Evolutionary conservation across 2,888 invertebrate genomes (phyloP), one percentile per base, ranked within the genome.

Genomic region (Ethmia dodecea): DNA sequence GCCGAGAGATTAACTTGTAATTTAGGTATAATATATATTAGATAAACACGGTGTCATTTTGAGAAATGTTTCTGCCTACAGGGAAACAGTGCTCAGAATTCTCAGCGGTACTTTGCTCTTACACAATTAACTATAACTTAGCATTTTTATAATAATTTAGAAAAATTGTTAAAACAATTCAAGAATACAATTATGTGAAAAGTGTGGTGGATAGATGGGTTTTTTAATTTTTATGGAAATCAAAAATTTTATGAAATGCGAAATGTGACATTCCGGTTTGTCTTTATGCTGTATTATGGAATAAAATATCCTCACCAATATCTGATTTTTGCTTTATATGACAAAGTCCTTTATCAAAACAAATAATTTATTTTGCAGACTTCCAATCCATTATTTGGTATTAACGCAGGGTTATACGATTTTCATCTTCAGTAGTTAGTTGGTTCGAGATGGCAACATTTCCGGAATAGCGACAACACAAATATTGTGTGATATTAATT

Each of bases 221-320:
- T 68, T 70, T 73, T 77, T 80, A 73, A 76, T 77, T 81, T 80
- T 80, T 74, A 78, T 73, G 71, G 61, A 68, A 72, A 77, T 73
- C 71, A 60, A 71, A 67, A 61, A 68, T 68, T 70, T 71, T 76
- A 67, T 35, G 38, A 35, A 71, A 73, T 77, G 71, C 72, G 71
- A 76, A 68, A 77, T 84, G 83, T 83, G 84, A 86, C 86, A 86
- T 86, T 86, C 86, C 86, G 86, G 86, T 84, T 86, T 84, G 81
- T 86, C 86, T 84, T 81, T 72, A 61, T 80, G 84, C 86, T 86
- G 84, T 86, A 81, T 84, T 84, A 84, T 83, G 84, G 84, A 86
- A 84, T 86, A 84, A 86, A 86, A 81, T 86, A 84, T 84, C 86
- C 86, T 84, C 83, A 86, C 81, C 70, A 78, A 79, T 59, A 52